A percentile compares a stretch with the other conserved stretches of the same genome.
These are phyloP conservation scores for Xenus cinereus DNA, from an alignment of 2,113 vertebrate species.

Conservation along the genomic window DNA sequence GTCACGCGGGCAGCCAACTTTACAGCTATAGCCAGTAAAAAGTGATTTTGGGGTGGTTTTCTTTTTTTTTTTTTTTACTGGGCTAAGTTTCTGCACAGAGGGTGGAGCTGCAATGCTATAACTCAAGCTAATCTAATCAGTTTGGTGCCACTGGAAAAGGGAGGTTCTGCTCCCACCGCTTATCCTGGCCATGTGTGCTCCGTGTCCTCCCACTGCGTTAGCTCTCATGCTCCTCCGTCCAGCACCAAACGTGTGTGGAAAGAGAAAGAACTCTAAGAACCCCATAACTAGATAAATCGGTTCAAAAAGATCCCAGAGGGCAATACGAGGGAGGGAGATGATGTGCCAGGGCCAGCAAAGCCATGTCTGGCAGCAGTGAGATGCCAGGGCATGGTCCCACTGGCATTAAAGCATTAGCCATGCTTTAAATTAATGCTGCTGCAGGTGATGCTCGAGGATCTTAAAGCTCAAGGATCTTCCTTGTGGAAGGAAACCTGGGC, in stretches of 20 bases:
- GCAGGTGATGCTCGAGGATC: neutral
- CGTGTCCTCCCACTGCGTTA: accelerated
- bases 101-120: neutral
- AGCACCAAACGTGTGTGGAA: neutral
- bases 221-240: neutral
- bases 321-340: neutral
- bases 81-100: neutral
- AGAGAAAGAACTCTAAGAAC: neutral
- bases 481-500: neutral
- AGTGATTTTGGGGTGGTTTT: neutral
- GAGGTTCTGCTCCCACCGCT: neutral
- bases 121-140: neutral
- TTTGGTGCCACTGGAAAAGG: neutral
- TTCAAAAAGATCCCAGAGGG: neutral
- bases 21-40: neutral
- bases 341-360: neutral
- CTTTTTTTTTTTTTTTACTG: neutral
- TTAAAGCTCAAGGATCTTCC: neutral
- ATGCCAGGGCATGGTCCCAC: neutral
- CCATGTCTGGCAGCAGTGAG: accelerated
- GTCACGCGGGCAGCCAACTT: accelerated
- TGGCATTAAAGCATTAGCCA: neutral
- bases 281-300: neutral
- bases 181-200: neutral
- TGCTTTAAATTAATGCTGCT: neutral